Percentiles rank a stretch among this genome's conserved stretches.
Conservation (phyloP, 2,888 invertebrate genomes). For the Amiota minor region DNA sequence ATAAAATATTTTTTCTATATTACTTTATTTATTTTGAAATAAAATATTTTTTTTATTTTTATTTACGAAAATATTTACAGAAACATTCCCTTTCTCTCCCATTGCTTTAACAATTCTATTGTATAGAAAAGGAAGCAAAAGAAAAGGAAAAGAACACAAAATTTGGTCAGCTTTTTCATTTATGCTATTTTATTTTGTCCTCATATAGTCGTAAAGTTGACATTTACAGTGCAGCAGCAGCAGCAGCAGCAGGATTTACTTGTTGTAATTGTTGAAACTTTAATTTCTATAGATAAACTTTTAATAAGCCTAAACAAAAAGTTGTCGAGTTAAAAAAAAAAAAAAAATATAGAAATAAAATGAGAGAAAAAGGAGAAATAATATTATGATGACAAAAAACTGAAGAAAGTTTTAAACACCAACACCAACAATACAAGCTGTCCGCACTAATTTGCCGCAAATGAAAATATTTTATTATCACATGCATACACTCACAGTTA, state of each 20-base stretch:
- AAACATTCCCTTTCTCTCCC: no score
- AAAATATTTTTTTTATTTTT: no score
- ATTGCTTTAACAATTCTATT: no score
- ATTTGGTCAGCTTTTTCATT: no score
- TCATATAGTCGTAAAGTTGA: neutral
- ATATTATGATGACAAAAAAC: neutral
- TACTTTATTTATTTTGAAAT: neutral
- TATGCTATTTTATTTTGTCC: no score
- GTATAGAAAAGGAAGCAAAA: no score
- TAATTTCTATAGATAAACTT: neutral
- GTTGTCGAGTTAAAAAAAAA: neutral
- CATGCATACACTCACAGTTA: neutral
- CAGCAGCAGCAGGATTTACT: neutral
- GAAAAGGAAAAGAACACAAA: no score
- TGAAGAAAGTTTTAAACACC: neutral
- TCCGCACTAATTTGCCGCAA: constrained; percentile 47
- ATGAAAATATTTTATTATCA: constrained; percentile 53
- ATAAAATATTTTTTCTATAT: no score
- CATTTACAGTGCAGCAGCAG: constrained; percentile 1
- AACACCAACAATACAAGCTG: constrained; percentile 50
- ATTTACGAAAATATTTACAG: no score
- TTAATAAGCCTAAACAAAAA: constrained; percentile 11
- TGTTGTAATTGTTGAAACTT: neutral
- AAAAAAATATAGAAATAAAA: neutral
- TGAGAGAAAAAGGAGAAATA: no score